phyloP scores from a whole-genome alignment of 2,888 invertebrate genomes.

The Lordiphosa fenestrarum region DNA sequence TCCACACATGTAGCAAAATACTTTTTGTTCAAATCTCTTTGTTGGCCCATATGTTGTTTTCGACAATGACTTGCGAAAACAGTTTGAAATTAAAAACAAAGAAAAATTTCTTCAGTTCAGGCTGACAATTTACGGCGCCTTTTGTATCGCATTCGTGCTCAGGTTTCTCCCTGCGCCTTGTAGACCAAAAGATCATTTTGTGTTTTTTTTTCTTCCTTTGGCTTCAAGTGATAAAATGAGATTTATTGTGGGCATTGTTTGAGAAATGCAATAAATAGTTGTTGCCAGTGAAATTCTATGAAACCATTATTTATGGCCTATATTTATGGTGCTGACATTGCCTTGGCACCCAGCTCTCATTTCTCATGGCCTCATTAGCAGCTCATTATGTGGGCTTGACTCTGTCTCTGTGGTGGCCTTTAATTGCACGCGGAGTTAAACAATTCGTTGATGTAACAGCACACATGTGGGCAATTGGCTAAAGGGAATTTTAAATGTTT shows the following conservation, averaged over 20 bases:
- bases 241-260: slow-evolving; percentile 60
- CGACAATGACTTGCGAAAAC: slow-evolving; percentile 11
- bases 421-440: slow-evolving; percentile 28
- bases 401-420: slow-evolving; percentile 12
- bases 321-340: slow-evolving; percentile 38
- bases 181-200: slow-evolving; percentile 23
- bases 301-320: slow-evolving; percentile 52
- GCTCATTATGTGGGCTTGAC: slow-evolving; percentile 19
- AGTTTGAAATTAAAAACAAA: slow-evolving; percentile 37
- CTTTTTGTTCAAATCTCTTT: slow-evolving; percentile 4
- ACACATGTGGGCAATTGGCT: slow-evolving; percentile 13
- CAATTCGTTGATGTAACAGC: slow-evolving; percentile 22
- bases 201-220: slow-evolving; percentile 17
- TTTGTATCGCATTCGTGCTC: slow-evolving; percentile 32
- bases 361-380: slow-evolving; percentile 47
- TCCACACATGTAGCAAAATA: no score
- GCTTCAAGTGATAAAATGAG: slow-evolving; percentile 65
- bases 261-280: slow-evolving; percentile 46
- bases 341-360: slow-evolving; percentile 27
- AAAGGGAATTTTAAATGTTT: slow-evolving; percentile 22
- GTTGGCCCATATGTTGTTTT: slow-evolving; percentile 8
- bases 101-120: slow-evolving; percentile 42
- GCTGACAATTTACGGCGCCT: slow-evolving; percentile 48
- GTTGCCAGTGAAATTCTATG: slow-evolving; percentile 41
- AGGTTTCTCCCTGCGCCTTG: slow-evolving; percentile 17